Evolutionary conservation across 2,113 vertebrate genomes (phyloP), one percentile per base, ranked within the genome.

Genomic region (Rhinolophus sinicus): DNA sequence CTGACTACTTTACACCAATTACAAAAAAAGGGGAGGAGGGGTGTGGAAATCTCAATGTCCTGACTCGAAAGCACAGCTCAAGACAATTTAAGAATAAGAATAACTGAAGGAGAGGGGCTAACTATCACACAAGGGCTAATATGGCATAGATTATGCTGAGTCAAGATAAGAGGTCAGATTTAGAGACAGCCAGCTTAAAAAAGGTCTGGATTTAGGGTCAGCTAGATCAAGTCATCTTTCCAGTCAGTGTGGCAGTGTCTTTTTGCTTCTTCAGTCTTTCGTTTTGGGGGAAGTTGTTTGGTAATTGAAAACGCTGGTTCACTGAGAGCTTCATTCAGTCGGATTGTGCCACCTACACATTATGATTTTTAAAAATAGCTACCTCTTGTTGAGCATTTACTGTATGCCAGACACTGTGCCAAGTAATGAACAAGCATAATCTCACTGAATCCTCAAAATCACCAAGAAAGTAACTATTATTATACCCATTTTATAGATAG

Each of bases 331-430:
- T 89, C 26, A 22, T 72, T 93, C 47, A 78, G 21, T 62, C 86
- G 89, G 47, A 38, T 72, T n/a, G 13, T 67, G 4, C 38, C 35
- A 72, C 18, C 21, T 47, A 65, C 11, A 4, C 14, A 76, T 81
- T 62, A 62, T 21, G 58, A 81, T 69, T 96, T 90, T 88, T 83
- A 44, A 14, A 92, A 94, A 28, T 69, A 70, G 60, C 70, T 70
- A 1, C 58, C 77, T 72, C 73, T 93, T 44, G 38, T 13, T 77
- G 65, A 84, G 21, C 70, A 26, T 8, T 65, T 62, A 52, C 30
- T 67, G 60, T 44, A 15, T 89, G 35, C 40, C 24, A 40, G 35
- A 11, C 11, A 58, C 12, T 6, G 15, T 72, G 19, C 30, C 40
- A 70, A 38, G 62, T 72, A 47, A 24, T 93, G 81, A 86, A n/a